Percentiles rank a stretch among this genome's conserved stretches.
phyloP scores from a whole-genome alignment of 2,888 invertebrate species.

The Agonum fuliginosum region DNA sequence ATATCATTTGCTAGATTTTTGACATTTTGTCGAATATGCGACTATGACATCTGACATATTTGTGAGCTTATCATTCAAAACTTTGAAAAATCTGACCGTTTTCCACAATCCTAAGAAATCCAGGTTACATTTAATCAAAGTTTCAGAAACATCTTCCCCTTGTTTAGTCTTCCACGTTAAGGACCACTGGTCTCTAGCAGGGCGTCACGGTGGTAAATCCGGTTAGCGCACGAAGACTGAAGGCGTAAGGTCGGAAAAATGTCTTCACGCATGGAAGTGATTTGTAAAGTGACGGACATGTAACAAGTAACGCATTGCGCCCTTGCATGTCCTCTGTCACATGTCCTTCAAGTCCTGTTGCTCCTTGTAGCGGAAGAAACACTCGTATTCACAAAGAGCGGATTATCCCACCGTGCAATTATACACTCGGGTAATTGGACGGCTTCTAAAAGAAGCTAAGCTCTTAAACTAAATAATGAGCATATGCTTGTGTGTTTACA shows the following conservation, averaged over 20 bases:
- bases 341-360: background rate
- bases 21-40: too few relatives aligned
- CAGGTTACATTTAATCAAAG: too few relatives aligned
- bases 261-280: conserved; percentile 41
- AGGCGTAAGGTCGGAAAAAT: conserved; percentile 51
- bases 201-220: conserved; percentile 50
- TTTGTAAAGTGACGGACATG: conserved; percentile 37
- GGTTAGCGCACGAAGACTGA: conserved; percentile 37
- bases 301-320: background rate
- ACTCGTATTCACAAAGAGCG: conserved; percentile 34
- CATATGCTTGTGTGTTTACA: too few relatives aligned
- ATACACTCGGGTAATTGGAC: conserved; percentile 31
- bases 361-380: conserved; percentile 46
- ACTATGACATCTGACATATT: too few relatives aligned
- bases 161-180: background rate
- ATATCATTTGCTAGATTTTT: too few relatives aligned
- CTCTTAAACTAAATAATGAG: too few relatives aligned
- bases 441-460: background rate
- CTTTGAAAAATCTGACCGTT: too few relatives aligned
- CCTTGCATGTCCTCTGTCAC: conserved; percentile 6
- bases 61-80: too few relatives aligned
- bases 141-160: too few relatives aligned
- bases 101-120: too few relatives aligned
- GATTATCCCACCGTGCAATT: conserved; percentile 26
- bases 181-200: background rate